A percentile compares a stretch with the other conserved stretches of the same genome.
phyloP scores from a whole-genome alignment of 2,888 invertebrate genomes.

The Myathropa florea region DNA sequence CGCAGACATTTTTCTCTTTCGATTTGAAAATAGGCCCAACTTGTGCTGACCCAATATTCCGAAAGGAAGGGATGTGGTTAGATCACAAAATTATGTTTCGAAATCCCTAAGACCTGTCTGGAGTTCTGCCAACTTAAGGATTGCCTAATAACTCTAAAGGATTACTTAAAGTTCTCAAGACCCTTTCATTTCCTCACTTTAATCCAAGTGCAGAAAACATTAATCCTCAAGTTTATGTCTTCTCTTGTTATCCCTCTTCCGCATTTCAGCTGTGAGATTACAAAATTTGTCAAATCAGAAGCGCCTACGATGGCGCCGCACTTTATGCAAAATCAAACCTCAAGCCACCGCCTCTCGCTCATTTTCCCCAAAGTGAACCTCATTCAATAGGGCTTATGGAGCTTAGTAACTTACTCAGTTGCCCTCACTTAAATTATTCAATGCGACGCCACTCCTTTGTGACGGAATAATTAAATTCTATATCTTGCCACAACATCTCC shows the following conservation, averaged over 20 bases:
- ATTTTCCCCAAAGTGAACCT: neutral
- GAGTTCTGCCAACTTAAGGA: too few species aligned
- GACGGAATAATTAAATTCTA: conserved; percentile 36
- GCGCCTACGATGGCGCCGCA: neutral
- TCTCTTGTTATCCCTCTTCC: neutral
- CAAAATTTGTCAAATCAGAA: neutral
- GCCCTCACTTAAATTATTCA: conserved; percentile 1
- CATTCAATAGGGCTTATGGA: neutral
- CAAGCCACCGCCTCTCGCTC: neutral
- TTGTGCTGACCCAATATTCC: too few species aligned
- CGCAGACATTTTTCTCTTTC: too few species aligned
- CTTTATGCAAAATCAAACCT: neutral
- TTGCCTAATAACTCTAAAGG: too few species aligned
- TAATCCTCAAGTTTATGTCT: neutral
- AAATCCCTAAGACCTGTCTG: too few species aligned
- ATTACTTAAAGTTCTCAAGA: too few species aligned
- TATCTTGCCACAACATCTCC: conserved; percentile 19
- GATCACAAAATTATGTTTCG: too few species aligned
- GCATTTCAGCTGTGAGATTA: neutral
- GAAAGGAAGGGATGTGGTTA: too few species aligned
- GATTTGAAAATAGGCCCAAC: too few species aligned
- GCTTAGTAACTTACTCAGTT: conserved; percentile 23
- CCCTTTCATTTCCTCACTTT: too few species aligned
- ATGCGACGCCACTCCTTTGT: neutral
- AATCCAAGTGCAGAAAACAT: neutral